Percentiles rank a stretch among this genome's conserved stretches.
phyloP scores from a whole-genome alignment of 2,888 invertebrate species.

The Pemphredon lugubris region DNA sequence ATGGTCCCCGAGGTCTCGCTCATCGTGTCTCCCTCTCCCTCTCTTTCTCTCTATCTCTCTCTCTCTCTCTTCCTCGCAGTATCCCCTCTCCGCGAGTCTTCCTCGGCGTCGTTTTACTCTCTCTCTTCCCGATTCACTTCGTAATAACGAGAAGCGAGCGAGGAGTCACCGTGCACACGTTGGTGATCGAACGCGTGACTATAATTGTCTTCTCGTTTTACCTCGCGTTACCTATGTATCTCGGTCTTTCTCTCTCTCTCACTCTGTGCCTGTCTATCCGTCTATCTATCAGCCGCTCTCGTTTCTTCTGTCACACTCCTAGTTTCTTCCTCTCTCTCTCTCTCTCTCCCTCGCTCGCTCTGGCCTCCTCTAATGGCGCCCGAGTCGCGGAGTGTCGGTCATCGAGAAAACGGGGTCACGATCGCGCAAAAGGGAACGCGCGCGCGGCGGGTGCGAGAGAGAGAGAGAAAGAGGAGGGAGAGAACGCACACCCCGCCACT shows the following conservation, averaged over 20 bases:
- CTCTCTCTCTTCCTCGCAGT: slow-evolving; percentile 8
- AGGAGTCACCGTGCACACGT: slow-evolving; percentile 4
- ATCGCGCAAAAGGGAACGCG: slow-evolving; percentile 78
- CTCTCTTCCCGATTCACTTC: no score
- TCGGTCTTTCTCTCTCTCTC: slow-evolving; percentile 6
- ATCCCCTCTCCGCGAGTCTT: slow-evolving; percentile 7
- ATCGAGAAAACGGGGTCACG: slow-evolving; percentile 78
- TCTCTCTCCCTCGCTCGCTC: slow-evolving; percentile 25
- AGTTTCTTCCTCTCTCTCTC: no score
- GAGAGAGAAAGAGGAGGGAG: slow-evolving; percentile 33
- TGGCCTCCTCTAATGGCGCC: slow-evolving; percentile 54
- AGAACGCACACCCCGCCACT: slow-evolving; percentile 28
- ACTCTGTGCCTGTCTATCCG: no score
- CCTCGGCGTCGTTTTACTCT: background rate
- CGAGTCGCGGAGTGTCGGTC: slow-evolving; percentile 73
- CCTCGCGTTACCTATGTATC: no score
- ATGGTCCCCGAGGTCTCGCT: slow-evolving; percentile 44
- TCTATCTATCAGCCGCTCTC: no score
- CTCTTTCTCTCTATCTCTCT: slow-evolving; percentile 14
- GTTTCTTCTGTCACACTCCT: slow-evolving; percentile 36
- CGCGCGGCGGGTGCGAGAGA: slow-evolving; percentile 40
- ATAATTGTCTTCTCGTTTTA: slow-evolving; percentile 34
- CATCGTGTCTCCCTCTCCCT: slow-evolving; percentile 33
- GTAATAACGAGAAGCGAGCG: background rate
- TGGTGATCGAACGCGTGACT: slow-evolving; percentile 19